Evolutionary conservation across 1,140 invertebrate species (phyloP).

Genomic region (Gonatopus flavifemur): DNA sequence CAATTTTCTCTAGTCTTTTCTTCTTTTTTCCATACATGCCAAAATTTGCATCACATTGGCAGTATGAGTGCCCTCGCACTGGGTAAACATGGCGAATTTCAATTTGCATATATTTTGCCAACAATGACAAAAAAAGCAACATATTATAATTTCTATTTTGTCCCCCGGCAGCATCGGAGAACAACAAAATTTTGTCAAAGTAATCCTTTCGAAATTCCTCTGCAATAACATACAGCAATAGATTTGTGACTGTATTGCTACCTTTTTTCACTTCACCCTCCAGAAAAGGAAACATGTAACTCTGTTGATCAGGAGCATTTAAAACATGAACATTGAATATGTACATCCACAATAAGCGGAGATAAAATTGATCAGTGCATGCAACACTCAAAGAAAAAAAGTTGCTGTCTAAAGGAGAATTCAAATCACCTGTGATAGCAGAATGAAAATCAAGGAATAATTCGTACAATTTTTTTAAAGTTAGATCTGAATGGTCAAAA

Average conservation of each 20-base stretch:
- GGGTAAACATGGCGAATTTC: constrained; percentile 21
- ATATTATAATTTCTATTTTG: not conserved
- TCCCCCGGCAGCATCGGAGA: too few species aligned
- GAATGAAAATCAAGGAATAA: too few species aligned
- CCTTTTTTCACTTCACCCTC: constrained; percentile 10
- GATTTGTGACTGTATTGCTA: constrained; percentile 9
- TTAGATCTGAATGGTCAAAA: too few species aligned
- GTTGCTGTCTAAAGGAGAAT: too few species aligned
- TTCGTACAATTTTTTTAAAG: too few species aligned
- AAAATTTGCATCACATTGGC: constrained; percentile 26
- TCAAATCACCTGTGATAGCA: too few species aligned
- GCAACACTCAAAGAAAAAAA: too few species aligned
- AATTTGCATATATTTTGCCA: not conserved
- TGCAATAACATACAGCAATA: constrained; percentile 3
- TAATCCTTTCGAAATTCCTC: not conserved
- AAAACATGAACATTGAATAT: constrained; percentile 13
- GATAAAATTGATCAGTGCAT: constrained; percentile 2
- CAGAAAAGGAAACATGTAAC: constrained; percentile 9
- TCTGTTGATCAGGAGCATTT: not conserved
- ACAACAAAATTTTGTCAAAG: constrained; percentile 8
- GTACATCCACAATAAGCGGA: constrained; percentile 8
- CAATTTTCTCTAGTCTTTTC: constrained; percentile 22
- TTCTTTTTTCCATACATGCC: constrained; percentile 22
- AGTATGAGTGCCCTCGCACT: constrained; percentile 29
- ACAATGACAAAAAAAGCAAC: not conserved